Evolutionary conservation across 2,888 invertebrate species (phyloP).

Genomic region (Axea sp.): DNA sequence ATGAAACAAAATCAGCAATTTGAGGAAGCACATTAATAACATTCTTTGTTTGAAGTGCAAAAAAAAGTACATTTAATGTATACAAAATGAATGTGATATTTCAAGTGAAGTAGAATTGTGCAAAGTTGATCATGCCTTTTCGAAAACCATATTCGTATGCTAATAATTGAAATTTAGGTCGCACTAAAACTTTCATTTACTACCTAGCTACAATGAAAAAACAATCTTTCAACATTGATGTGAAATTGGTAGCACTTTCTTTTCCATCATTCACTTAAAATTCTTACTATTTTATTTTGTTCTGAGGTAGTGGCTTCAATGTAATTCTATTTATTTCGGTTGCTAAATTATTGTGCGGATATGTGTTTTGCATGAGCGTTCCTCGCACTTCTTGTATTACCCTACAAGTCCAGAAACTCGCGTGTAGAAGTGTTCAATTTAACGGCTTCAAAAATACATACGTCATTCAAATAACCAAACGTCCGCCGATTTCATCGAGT

Average conservation of each 20-base stretch:
- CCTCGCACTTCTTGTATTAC: conserved; percentile 69
- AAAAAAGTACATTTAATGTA: no score
- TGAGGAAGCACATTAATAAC: no score
- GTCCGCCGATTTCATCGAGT: conserved; percentile 59
- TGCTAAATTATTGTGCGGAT: conserved; percentile 75
- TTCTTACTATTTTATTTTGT: conserved; percentile 71
- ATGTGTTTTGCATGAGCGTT: conserved; percentile 72
- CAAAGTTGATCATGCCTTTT: background rate
- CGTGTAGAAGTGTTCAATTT: conserved; percentile 61
- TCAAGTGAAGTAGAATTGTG: no score
- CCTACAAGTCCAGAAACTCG: conserved; percentile 74
- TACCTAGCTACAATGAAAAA: conserved; percentile 24
- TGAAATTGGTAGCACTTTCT: conserved; percentile 48
- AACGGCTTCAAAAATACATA: conserved; percentile 63
- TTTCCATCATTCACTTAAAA: conserved; percentile 66
- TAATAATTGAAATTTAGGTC: conserved; percentile 11
- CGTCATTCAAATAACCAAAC: conserved; percentile 62
- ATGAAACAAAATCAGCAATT: no score
- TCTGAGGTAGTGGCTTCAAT: conserved; percentile 77
- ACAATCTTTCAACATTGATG: conserved; percentile 28
- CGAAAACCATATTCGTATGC: conserved; percentile 23
- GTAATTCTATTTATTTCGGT: conserved; percentile 75
- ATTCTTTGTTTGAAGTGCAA: no score
- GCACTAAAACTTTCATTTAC: background rate
- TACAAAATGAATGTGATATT: no score